phyloP scores from a whole-genome alignment of 92 coral and sea anemone genomes.

The Metridium senile region DNA sequence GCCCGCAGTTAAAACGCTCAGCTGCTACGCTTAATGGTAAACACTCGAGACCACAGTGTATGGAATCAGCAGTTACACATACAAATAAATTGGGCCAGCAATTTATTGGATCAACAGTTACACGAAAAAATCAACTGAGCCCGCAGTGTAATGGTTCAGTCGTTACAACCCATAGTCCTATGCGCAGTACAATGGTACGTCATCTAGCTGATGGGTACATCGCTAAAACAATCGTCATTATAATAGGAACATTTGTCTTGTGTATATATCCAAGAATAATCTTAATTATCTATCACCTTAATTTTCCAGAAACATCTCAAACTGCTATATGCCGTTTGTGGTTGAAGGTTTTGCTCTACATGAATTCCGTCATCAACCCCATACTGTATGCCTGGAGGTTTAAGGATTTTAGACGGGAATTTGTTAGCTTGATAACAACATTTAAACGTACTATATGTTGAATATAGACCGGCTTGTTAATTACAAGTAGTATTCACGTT shows the following conservation, averaged over 20 bases:
- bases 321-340: constrained; percentile 47
- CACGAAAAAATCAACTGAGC: background rate
- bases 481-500: too few species aligned
- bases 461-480: too few species aligned
- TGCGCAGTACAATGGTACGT: background rate
- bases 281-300: constrained; percentile 52
- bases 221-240: constrained; percentile 54
- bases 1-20: background rate
- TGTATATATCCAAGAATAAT: constrained; percentile 56
- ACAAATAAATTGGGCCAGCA: background rate
- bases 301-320: constrained; percentile 33
- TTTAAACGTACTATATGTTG: constrained; percentile 19
- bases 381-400: constrained; percentile 64
- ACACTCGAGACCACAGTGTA: background rate
- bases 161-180: background rate
- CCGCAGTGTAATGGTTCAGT: constrained; percentile 4
- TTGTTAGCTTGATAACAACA: constrained; percentile 5
- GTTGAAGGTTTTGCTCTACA: constrained; percentile 45
- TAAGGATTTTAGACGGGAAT: constrained; percentile 51
- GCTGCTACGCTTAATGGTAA: background rate
- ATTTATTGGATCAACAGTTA: background rate
- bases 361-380: constrained; percentile 48
- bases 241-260: constrained; percentile 43
- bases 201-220: constrained; percentile 35
- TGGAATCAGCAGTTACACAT: background rate